Percentiles rank a stretch among this genome's conserved stretches.
These are phyloP conservation scores for Xestia sexstrigata DNA, from an alignment of 2,888 invertebrate species.

Conservation along the genomic window DNA sequence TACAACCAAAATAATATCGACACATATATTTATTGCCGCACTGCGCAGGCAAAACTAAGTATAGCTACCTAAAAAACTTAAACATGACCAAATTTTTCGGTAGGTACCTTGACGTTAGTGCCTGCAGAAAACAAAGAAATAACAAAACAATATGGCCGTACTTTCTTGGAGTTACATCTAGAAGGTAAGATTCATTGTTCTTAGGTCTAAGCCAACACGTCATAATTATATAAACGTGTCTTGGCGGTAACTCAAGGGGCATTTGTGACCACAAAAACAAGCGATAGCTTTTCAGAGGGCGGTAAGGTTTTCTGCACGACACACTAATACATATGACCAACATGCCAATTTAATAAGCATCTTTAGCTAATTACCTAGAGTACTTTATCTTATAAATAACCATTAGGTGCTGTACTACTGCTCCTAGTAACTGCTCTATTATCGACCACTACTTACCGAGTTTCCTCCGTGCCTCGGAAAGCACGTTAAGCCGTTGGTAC, in stretches of 20 bases:
- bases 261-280: conserved; percentile 57
- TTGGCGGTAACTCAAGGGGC: conserved; percentile 60
- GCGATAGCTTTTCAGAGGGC: neutral
- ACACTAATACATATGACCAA: neutral
- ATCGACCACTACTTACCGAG: too few species aligned
- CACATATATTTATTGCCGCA: too few species aligned
- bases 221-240: conserved; percentile 37
- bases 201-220: conserved; percentile 20
- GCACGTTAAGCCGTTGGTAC: too few species aligned
- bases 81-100: too few species aligned
- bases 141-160: conserved; percentile 37
- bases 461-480: too few species aligned
- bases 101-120: neutral
- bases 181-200: conserved; percentile 53
- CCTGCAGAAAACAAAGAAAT: conserved; percentile 49
- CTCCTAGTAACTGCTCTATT: too few species aligned
- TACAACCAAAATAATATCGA: neutral
- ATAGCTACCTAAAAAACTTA: too few species aligned
- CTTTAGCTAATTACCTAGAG: too few species aligned
- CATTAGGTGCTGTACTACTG: neutral
- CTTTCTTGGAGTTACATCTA: conserved; percentile 34
- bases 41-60: too few species aligned
- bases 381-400: neutral
- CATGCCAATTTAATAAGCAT: neutral
- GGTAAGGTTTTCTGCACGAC: neutral